Percentiles rank a stretch among this genome's conserved stretches.
Evolutionary conservation across 2,797 vertebrate genomes (phyloP).

Genomic region (Zenarchopterus dispar): DNA sequence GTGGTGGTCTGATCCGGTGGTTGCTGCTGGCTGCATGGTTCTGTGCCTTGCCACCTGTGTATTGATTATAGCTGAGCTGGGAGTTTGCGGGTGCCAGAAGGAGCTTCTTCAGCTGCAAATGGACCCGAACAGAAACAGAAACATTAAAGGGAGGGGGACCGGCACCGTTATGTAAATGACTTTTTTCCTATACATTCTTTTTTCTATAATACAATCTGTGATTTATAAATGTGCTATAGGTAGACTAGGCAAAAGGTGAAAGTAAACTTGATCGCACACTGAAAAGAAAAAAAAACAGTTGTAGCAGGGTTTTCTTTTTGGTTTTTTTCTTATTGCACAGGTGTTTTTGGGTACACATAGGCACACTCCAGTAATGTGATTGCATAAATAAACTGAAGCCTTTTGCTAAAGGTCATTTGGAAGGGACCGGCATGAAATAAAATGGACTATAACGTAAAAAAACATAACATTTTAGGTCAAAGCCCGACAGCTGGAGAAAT

Average conservation of each 20-base stretch:
- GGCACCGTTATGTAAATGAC: constrained; percentile 56
- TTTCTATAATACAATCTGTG: constrained; percentile 53
- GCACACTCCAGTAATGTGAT: constrained; percentile 57
- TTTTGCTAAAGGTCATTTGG: constrained; percentile 65
- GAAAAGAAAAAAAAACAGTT: constrained; percentile 24
- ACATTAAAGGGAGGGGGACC: not conserved
- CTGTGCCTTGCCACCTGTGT: constrained; percentile 95
- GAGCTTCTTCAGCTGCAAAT: constrained; percentile 96
- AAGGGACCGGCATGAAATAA: constrained; percentile 64
- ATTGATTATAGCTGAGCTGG: constrained; percentile 99
- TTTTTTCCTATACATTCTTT: constrained; percentile 42
- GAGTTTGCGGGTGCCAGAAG: constrained; percentile 98
- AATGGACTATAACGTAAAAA: constrained; percentile 61
- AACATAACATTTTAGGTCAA: constrained; percentile 55
- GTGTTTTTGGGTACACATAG: constrained; percentile 69
- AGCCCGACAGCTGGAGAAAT: constrained; percentile 35
- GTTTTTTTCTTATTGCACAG: constrained; percentile 18
- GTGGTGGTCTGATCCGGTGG: constrained; percentile 97
- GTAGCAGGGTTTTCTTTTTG: constrained; percentile 11
- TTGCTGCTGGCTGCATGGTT: constrained; percentile 95
- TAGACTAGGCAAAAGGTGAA: constrained; percentile 22
- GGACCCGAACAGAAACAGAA: constrained; percentile 67
- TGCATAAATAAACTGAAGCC: constrained; percentile 67
- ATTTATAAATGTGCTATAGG: constrained; percentile 38
- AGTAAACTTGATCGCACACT: constrained; percentile 18